Evolutionary conservation across 2,797 vertebrate species (phyloP), one percentile per base, ranked within the genome.

Genomic region (Uromys caudimaculatus): DNA sequence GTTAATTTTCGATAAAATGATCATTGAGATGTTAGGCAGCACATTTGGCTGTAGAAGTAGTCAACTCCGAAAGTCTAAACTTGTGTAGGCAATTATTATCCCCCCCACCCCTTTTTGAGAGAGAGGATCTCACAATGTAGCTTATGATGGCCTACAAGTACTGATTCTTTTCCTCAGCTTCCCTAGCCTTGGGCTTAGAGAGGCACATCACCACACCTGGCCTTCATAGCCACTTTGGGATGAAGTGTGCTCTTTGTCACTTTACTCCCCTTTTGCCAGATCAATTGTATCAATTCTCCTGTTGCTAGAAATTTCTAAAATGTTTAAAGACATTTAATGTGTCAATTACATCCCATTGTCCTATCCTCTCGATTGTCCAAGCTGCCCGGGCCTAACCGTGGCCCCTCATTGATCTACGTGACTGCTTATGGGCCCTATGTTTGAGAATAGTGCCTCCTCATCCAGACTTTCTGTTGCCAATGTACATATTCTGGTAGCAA

Each of bases 11-110:
- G 5, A 54, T 44, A 52, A 32, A 67, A 77, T 89, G 50, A 89
- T 81, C 78, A 75, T 56, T 97, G 69, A 79, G 92, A 56, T 87
- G 3, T 89, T 93, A 75, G 41, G 35, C 60, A n/a, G 41, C 44
- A 83, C 2, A 82, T 69, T 90, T 79, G 54, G 17, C 3, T 62
- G 89, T 95, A 83, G 44, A 69, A 89, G 85, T 62, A 95, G 58
- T 44, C 58, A 84, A 60, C 17, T 58, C 13, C 69, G 13, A 86
- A 86, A 93, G 64, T 89, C 41, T 91, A 83, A 90, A 69, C 38
- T 71, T 87, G 47, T 29, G 13, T 8, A 27, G 32, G 23, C 12
- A 62, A 29, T 79, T 76, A 78, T 38, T 38, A 32, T 54, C 17
- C 0, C 2, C 6, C 12, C 27, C 44, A 44, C n/a, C 52, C 50